Evolutionary conservation across 2,113 vertebrate species (phyloP).

Genomic region (Vanacampus margaritifer): DNA sequence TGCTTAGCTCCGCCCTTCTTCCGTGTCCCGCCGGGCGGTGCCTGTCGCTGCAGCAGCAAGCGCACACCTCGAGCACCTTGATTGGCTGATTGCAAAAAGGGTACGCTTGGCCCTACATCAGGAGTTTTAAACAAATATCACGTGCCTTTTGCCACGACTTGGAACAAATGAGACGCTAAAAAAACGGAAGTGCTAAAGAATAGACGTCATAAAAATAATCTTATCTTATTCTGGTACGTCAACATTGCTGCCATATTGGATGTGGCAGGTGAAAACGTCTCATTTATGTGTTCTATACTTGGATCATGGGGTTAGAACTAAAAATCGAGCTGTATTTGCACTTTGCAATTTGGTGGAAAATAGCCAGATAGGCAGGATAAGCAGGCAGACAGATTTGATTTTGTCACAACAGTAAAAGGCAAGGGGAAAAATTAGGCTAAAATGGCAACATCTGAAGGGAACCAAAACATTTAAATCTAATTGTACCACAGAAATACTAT

Average conservation of each 20-base stretch:
- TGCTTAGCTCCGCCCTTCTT: constrained; percentile 51
- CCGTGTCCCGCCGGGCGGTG: not conserved
- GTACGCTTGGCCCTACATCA: not conserved
- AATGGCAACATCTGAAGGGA: no score
- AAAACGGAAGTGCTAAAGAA: not conserved
- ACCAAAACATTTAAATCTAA: not conserved
- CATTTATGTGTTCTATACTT: no score
- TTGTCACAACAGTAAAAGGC: no score
- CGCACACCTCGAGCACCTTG: not conserved
- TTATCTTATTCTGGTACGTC: not conserved
- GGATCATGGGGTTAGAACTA: no score
- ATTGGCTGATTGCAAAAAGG: constrained; percentile 21
- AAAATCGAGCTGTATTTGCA: no score
- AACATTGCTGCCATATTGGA: not conserved
- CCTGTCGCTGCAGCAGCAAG: not conserved
- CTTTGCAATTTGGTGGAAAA: no score
- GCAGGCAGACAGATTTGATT: no score
- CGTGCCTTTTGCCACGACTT: not conserved
- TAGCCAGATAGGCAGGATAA: no score
- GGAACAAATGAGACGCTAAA: constrained; percentile 24
- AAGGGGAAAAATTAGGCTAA: no score
- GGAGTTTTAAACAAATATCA: not conserved
- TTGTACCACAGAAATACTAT: not conserved
- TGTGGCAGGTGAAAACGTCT: not conserved
- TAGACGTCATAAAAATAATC: not conserved